Evolutionary conservation across 2,888 invertebrate genomes (phyloP).

Genomic region (Lottia gigantea): DNA sequence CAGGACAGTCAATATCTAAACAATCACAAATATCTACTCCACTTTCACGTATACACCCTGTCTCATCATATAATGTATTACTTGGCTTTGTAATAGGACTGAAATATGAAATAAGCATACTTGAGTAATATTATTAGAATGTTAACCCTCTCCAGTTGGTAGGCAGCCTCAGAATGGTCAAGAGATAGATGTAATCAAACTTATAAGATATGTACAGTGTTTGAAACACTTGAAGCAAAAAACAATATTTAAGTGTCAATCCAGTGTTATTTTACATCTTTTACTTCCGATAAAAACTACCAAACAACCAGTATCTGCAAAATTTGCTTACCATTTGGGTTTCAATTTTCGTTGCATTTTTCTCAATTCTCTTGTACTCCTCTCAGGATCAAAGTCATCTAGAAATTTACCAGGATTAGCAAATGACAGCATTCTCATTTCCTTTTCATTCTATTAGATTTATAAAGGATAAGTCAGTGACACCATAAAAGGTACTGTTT

Average conservation of each 20-base stretch:
- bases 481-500: too few relatives aligned
- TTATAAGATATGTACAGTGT: too few relatives aligned
- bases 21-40: slow-evolving; percentile 87
- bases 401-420: slow-evolving; percentile 63
- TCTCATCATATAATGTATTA: slow-evolving; percentile 63
- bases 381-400: slow-evolving; percentile 77
- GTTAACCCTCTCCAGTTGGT: too few relatives aligned
- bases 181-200: too few relatives aligned
- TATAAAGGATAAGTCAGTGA: neutral
- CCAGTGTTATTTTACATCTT: too few relatives aligned
- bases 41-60: slow-evolving; percentile 55
- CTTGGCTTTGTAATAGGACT: slow-evolving; percentile 48
- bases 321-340: neutral
- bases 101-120: slow-evolving; percentile 8
- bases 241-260: too few relatives aligned
- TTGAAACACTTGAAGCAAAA: too few relatives aligned
- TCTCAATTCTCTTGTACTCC: slow-evolving; percentile 80
- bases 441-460: slow-evolving; percentile 28
- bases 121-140: too few relatives aligned
- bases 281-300: too few relatives aligned
- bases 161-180: too few relatives aligned
- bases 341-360: slow-evolving; percentile 78
- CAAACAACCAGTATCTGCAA: too few relatives aligned
- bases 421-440: slow-evolving; percentile 54
- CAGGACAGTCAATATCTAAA: slow-evolving; percentile 79